These are phyloP conservation scores for Mythimna pallens DNA, from an alignment of 2,888 invertebrate genomes.

Conservation along the genomic window DNA sequence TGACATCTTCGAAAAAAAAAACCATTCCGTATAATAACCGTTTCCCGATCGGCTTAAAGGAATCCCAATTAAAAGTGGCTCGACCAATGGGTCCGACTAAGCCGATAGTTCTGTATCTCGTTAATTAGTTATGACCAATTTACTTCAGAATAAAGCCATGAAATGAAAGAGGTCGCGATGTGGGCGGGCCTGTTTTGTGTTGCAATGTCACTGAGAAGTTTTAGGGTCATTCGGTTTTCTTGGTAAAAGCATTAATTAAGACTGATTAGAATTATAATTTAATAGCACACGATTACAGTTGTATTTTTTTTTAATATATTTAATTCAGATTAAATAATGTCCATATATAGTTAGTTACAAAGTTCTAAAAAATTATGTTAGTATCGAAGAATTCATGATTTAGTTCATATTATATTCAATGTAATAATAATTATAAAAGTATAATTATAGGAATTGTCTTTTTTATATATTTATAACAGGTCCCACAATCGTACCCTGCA, in stretches of 20 bases:
- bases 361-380: too few species aligned
- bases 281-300: not conserved
- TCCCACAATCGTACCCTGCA: constrained; percentile 5
- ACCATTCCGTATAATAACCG: constrained; percentile 21
- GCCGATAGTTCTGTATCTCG: constrained; percentile 41
- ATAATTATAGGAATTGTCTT: not conserved
- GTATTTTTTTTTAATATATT: not conserved
- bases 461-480: not conserved
- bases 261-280: not conserved
- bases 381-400: not conserved
- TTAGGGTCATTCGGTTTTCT: constrained; percentile 22
- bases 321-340: not conserved
- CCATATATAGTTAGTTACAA: too few species aligned
- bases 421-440: too few species aligned
- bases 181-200: constrained; percentile 49
- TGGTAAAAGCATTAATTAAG: not conserved
- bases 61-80: constrained; percentile 56
- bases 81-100: constrained; percentile 30
- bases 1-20: constrained; percentile 15
- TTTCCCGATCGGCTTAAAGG: constrained; percentile 47
- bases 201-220: constrained; percentile 41
- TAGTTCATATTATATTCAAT: too few species aligned
- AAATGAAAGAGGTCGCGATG: constrained; percentile 41
- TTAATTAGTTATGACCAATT: constrained; percentile 61
- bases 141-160: constrained; percentile 49